phyloP scores from a whole-genome alignment of 2,888 invertebrate genomes.

The Miltochrista miniata region DNA sequence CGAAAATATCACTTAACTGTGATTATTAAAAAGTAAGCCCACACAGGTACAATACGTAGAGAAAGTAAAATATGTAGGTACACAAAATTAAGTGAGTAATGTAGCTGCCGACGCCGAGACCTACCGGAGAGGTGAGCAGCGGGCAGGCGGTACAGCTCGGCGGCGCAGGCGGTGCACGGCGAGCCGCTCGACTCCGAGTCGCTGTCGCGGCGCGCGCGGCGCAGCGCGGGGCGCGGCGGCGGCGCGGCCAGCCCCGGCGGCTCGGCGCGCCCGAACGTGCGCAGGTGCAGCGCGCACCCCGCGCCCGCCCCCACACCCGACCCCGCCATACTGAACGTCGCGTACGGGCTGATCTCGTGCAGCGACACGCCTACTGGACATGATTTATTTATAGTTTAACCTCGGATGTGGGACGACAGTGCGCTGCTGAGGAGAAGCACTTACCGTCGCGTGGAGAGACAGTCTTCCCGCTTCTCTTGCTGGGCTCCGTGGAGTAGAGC shows the following conservation, averaged over 20 bases:
- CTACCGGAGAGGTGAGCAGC: conserved; percentile 53
- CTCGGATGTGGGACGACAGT: no score
- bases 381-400: neutral
- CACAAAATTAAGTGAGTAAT: no score
- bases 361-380: conserved; percentile 65
- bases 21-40: no score
- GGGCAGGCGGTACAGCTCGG: conserved; percentile 58
- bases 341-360: conserved; percentile 90
- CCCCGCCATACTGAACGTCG: conserved; percentile 88
- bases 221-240: conserved; percentile 60
- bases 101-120: neutral
- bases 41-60: no score
- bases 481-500: conserved; percentile 57
- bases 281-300: conserved; percentile 60
- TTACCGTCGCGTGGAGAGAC: conserved; percentile 54
- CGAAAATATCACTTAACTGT: no score
- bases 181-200: conserved; percentile 74
- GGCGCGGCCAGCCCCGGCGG: conserved; percentile 54
- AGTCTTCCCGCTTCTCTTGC: conserved; percentile 53
- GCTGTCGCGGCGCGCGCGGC: conserved; percentile 51
- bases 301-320: conserved; percentile 67
- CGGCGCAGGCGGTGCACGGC: conserved; percentile 71
- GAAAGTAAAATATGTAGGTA: no score
- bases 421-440: neutral
- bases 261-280: conserved; percentile 56